Base-by-base conservation (phyloP, 2,888 invertebrate genomes). In the Temnothorax ravouxi region DNA sequence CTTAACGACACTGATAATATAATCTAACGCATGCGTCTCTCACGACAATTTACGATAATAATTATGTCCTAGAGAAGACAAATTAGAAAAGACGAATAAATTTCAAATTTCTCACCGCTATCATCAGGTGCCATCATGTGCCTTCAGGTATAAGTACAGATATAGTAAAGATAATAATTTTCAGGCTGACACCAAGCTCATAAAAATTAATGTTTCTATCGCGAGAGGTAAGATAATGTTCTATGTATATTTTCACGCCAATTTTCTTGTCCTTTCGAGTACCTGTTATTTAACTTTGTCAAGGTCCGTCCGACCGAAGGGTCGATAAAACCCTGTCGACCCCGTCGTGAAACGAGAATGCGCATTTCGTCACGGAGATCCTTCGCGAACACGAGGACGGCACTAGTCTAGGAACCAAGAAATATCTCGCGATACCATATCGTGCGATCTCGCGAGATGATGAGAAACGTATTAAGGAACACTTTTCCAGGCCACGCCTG, bases 1-100 rank as follows among this genome's bases (percentile, higher is more conserved):
- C 91, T 91, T 92, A 90, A 91, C 91, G 91, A 92, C 89, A 88
- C 88, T 89, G 87, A 87, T 88, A 9, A 69, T 67, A 44, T 18
- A 29, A 69, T 74, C 47, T 25, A 21, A 69, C 67, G 50, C 86
- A 85, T 80, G 77, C 69, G 81, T 88, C 83, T 64, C 85, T 88
- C 83, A 66, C 81, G 85, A 82, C 88, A 88, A 79, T 88, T 79
- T 66, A 47, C 81, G 71, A 72, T 76, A 64, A 52, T 56, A 64
- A 38, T 82, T 54, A 44, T 38, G 41, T 81, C 44, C 61, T 21
- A 47, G 38, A 61, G 50, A 82, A 59, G 50, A 64, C 29, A 41
- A 64, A 64, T 15, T 34, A 66, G 54, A 47, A 75, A 21, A 61
- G 13, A 41, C 9, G 15, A 80, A 29, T 41, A 47, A 69, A 66